Evolutionary conservation across 2,888 invertebrate genomes (phyloP), one percentile per base, ranked within the genome.

Genomic region (Steinernema hermaphroditum): DNA sequence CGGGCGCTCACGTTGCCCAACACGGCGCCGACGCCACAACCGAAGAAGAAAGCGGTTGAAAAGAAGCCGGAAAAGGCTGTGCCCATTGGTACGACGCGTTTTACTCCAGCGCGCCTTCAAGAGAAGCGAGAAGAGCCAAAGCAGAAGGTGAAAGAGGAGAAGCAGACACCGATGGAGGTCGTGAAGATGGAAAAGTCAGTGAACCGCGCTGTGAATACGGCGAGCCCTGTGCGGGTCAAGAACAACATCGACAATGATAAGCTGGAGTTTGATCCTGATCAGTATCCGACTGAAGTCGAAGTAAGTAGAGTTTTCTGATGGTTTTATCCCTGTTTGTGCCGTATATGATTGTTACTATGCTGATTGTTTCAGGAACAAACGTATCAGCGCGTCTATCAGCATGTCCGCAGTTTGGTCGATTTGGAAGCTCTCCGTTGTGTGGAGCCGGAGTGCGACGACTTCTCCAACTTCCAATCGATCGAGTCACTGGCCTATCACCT

Each of bases 101-200:
- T 62, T 19, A 22, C 16, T 1, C 62, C 62, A 4, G 62, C 62
- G 9, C 27, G 69, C 8, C 69, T 69, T 34, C 69, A 41, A 14
- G 43, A 62, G 46, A 70, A 49, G 50, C 24, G 43, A 43, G 37
- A 54, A 44, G 54, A 29, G 34, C 22, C 70, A 32, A 70, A 70
- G 27, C 43, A 70, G 43, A 34, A 34, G 54, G 19, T 14, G 43
- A 69, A 69, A 27, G 44, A 44, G 69, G 24, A 41, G 27, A 22
- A 69, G 69, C 14, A 4, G 32, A 32, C 9, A 19, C 41, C 44
- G 41, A 12, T 32, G 69, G 14, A 41, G 41, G 32, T 9, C 37
- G 1, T 32, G 14, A 68, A 68, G 32, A 29, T n/a, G 29, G 41
- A 24, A 14, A 19, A 14, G 1, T 41, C 37, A 1, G n/a, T n/a